Percentiles rank a stretch among this genome's conserved stretches.
Evolutionary conservation across 1,140 invertebrate species (phyloP).

Genomic region (Drosophila bipectinata): DNA sequence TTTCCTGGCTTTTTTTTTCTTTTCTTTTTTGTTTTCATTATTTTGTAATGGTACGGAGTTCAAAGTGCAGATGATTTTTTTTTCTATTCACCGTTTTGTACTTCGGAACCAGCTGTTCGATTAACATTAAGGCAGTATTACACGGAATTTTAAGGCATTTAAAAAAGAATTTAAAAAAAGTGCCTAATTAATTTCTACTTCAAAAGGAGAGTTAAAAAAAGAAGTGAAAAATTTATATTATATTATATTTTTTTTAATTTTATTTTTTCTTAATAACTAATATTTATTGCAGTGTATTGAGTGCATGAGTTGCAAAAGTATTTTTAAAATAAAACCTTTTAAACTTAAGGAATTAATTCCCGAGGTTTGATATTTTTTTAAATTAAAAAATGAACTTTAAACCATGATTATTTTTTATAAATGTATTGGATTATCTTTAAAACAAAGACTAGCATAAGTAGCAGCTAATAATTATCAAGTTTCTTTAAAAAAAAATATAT

Average conservation of each 20-base stretch:
- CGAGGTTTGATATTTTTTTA: no score
- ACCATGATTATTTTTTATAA: no score
- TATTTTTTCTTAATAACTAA: slow-evolving; percentile 4
- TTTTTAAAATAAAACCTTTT: no score
- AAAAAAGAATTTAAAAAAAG: not conserved
- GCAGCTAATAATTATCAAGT: no score
- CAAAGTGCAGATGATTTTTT: slow-evolving; percentile 47
- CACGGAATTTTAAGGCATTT: not conserved
- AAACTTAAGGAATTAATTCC: no score
- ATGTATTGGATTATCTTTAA: no score
- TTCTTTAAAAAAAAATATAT: no score
- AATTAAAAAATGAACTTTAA: no score
- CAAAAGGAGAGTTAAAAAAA: not conserved
- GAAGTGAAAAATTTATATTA: not conserved
- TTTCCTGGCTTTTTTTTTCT: not conserved
- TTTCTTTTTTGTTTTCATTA: not conserved
- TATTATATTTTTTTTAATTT: no score
- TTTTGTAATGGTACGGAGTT: slow-evolving; percentile 22
- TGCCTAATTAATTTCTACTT: not conserved
- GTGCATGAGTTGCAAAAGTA: no score
- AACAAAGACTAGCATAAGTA: no score
- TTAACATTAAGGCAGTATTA: slow-evolving; percentile 5
- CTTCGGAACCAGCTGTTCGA: slow-evolving; percentile 32
- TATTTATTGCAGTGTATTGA: not conserved
- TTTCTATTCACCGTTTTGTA: slow-evolving; percentile 16